These are phyloP conservation scores for Spodoptera litura DNA, from an alignment of 1,140 invertebrate genomes.

Conservation along the genomic window DNA sequence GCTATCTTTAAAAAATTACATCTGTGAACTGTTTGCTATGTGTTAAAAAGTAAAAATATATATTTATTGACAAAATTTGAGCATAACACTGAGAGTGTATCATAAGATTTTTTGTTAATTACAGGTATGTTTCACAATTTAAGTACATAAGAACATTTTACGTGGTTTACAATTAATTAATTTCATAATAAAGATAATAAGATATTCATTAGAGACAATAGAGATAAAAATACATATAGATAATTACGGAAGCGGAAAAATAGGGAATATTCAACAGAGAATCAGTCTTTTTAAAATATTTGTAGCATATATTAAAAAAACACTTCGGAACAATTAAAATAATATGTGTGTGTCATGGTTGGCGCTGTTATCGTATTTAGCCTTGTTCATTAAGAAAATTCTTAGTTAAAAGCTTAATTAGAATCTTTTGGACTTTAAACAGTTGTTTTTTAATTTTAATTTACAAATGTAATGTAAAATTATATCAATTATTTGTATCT, in stretches of 20 bases:
- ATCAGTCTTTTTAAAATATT: slow-evolving; percentile 1
- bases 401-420: too few species aligned
- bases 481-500: not conserved
- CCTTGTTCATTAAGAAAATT: too few species aligned
- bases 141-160: slow-evolving; percentile 25
- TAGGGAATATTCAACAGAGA: not conserved
- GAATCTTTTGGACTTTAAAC: too few species aligned
- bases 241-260: not conserved
- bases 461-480: not conserved
- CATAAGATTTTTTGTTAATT: not conserved
- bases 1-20: too few species aligned
- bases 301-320: too few species aligned
- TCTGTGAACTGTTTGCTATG: too few species aligned
- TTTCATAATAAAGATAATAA: not conserved
- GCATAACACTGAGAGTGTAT: slow-evolving; percentile 6
- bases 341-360: too few species aligned
- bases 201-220: not conserved
- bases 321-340: too few species aligned
- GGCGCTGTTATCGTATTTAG: too few species aligned
- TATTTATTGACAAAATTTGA: slow-evolving; percentile 4
- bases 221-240: not conserved
- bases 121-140: slow-evolving; percentile 20
- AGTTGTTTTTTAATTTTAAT: too few species aligned
- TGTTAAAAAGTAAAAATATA: not conserved
- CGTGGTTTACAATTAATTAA: slow-evolving; percentile 1